Percentiles rank a stretch among this genome's conserved stretches.
Evolutionary conservation across 2,113 vertebrate species (phyloP).

Genomic region (Pachyramphus minor): DNA sequence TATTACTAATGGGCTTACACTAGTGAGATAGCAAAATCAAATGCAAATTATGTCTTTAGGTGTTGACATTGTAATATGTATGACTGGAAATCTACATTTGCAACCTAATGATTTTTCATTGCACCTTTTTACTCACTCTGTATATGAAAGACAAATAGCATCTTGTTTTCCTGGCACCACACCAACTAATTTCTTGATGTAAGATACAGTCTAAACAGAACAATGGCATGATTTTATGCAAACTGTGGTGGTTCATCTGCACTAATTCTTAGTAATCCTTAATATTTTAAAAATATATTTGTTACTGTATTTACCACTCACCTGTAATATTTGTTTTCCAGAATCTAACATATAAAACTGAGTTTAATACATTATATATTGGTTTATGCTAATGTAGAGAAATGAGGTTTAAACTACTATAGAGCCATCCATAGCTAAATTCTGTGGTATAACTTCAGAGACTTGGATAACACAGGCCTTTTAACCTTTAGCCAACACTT

Average conservation of each 20-base stretch:
- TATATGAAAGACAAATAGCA: background rate
- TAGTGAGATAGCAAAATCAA: slow-evolving; percentile 6
- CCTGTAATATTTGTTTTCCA: background rate
- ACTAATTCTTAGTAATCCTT: background rate
- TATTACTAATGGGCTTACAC: background rate
- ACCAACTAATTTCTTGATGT: background rate
- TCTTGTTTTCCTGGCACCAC: background rate
- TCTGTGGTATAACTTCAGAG: background rate
- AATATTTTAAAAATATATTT: background rate
- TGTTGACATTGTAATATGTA: background rate
- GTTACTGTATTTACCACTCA: background rate
- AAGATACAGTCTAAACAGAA: background rate
- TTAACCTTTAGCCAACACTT: background rate
- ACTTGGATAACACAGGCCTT: background rate
- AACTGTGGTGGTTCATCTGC: background rate
- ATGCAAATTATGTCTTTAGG: background rate
- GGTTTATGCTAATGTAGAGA: background rate
- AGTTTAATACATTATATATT: background rate
- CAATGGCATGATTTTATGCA: background rate
- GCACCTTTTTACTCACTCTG: background rate
- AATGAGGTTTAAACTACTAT: background rate
- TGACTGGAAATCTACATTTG: background rate
- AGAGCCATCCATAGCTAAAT: background rate
- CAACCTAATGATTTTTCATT: background rate
- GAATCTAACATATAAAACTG: background rate